A percentile compares a stretch with the other conserved stretches of the same genome.
Conservation (phyloP, 2,888 invertebrate species). For the Campoplex capitator region DNA sequence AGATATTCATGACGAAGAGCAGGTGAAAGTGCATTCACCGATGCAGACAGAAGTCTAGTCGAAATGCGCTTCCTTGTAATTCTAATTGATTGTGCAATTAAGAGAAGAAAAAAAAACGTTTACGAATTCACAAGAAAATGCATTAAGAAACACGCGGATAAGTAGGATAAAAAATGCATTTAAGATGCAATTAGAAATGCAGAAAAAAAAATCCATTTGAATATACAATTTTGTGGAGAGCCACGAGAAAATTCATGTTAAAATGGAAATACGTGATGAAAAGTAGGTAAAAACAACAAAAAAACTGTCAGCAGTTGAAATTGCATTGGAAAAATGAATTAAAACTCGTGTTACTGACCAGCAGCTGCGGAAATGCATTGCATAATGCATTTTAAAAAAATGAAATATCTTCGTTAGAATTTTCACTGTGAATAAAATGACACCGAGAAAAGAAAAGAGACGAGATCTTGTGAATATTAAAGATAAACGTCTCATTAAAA, state of each 20-base stretch:
- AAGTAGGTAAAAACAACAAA: not conserved
- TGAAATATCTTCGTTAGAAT: not conserved
- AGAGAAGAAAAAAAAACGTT: not conserved
- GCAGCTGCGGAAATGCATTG: not conserved
- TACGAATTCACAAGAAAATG: not conserved
- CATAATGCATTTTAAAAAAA: not conserved
- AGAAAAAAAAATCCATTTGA: not conserved
- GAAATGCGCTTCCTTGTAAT: not conserved
- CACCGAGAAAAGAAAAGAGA: not conserved
- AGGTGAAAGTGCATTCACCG: not conserved
- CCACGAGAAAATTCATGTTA: not conserved
- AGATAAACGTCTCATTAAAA: not conserved
- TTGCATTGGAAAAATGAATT: constrained; percentile 9
- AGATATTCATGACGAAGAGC: not conserved
- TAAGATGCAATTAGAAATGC: not conserved
- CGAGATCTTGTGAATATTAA: not conserved
- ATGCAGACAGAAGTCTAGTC: not conserved
- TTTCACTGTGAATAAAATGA: not conserved
- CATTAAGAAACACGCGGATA: no score
- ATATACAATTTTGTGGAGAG: not conserved
- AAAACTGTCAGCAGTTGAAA: not conserved
- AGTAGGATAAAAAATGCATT: not conserved
- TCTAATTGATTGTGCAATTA: no score
- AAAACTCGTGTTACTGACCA: not conserved
- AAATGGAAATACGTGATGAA: not conserved